Evolutionary conservation across 2,888 invertebrate species (phyloP), one percentile per base, ranked within the genome.

Genomic region (Achlya flavicornis): DNA sequence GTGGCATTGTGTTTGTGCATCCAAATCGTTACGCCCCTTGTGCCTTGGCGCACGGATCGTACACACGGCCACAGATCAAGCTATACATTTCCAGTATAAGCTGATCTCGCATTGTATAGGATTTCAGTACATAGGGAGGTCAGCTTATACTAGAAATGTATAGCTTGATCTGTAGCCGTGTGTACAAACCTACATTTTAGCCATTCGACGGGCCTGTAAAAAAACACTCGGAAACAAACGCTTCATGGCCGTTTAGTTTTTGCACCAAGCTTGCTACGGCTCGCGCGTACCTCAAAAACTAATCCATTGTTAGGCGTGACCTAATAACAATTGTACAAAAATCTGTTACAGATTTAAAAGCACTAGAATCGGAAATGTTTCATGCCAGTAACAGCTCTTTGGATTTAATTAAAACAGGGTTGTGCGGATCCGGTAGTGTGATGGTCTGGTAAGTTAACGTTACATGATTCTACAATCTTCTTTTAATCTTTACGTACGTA

Each of bases 181-280:
- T 26, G 26, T 26, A 38, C 35, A 26, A 61, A 26, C 58, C 62
- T 64, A 64, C 61, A 61, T 63, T 69, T 70, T 72, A 68, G 65
- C 71, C 68, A 70, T 71, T 38, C 63, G 65, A 64, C 66, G 66
- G 68, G 68, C 67, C 58, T 60, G 62, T 65, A 58, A 83, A 84
- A 35, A 85, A 83, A 85, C 79, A 71, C 73, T 83, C 80, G 84
- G 84, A 81, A 84, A 80, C 76, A 69, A 75, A 69, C 64, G 70
- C 76, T 67, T 84, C 85, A 83, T 69, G 85, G 84, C 71, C 83
- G 74, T 71, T 79, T 64, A 68, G 78, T 84, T 84, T 84, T 83
- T 84, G 77, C 70, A 71, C 65, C 66, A 64, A 64, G 66, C 70
- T 66, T 65, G 62, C 65, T 64, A 62, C 65, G 61, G 69, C 64